Evolutionary conservation across 2,113 vertebrate species (phyloP), one percentile per base, ranked within the genome.

Genomic region (Bungarus multicinctus): DNA sequence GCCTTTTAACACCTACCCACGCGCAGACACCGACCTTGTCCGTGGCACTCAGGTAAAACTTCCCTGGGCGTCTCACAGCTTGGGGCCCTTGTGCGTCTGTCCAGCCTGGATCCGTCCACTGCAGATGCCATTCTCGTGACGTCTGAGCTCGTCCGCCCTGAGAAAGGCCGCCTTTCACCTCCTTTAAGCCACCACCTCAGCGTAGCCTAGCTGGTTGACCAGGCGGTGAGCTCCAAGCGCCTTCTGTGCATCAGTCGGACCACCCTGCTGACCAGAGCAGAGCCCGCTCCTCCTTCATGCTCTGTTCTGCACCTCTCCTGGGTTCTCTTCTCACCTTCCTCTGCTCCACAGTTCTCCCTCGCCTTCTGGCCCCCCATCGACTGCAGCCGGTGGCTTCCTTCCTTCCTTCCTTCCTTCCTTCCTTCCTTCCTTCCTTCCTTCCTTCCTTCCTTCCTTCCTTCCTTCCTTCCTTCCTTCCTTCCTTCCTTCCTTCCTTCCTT

Each of bases 1-100:
- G 90, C 98, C 99, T 0, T 99, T 99, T 94, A 99, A 99, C 97
- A 99, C 99, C 0, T 99, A 99, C 96, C 99, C 99, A 0, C 97
- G 99, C 34, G 97, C 98, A 0, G 99, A 99, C 92, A 98, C 98
- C 22, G 98, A 98, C 89, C 98, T 98, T 0, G 96, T 97, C 91
- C 97, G 98, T 91, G 98, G 97, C 23, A 96, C 98, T 52, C 99
- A 99, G 98, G 99, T 99, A 97, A 96, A 58, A 45, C 2, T 22
- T 39, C 20, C n/a, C 91, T 58, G 23, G 52, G 43, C 3, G 4
- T 16, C 43, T 47, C 10, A 45, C 18, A 12, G 53, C 55, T 52
- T 25, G 45, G 45, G 64, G 57, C 6, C 16, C 50, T 23, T 1
- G 18, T 57, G 10, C 53, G 27, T 23, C 20, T 30, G 45, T 45